Evolutionary conservation across 2,888 invertebrate species (phyloP).

Genomic region (Agrotis segetum): DNA sequence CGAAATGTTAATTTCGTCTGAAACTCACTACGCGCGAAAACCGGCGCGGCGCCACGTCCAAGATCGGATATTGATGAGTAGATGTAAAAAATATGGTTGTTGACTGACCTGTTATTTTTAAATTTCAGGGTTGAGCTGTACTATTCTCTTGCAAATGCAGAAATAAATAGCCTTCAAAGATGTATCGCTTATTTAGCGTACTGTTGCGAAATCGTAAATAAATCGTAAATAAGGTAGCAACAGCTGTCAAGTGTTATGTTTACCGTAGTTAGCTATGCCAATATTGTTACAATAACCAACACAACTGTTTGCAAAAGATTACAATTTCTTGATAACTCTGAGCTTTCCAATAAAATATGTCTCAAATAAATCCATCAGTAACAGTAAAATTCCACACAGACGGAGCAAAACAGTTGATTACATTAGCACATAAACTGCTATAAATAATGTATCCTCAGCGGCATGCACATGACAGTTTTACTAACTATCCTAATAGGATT

Average conservation of each 20-base stretch:
- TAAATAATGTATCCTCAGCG: slow-evolving; percentile 49
- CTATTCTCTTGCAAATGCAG: background rate
- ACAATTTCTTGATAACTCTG: slow-evolving; percentile 15
- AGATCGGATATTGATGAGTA: background rate
- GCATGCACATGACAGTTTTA: slow-evolving; percentile 45
- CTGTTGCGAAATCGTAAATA: slow-evolving; percentile 4
- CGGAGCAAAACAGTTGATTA: slow-evolving; percentile 30
- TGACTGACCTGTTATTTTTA: background rate
- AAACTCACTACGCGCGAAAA: background rate
- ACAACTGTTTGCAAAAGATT: slow-evolving; percentile 1
- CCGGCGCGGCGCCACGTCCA: background rate
- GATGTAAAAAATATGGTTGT: background rate
- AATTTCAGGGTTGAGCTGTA: background rate
- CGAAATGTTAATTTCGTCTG: background rate
- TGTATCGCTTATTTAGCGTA: background rate
- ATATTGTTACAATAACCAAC: background rate
- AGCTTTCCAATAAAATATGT: slow-evolving; percentile 28
- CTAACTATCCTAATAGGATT: slow-evolving; percentile 49
- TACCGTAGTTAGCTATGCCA: background rate
- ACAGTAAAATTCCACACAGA: slow-evolving; percentile 38
- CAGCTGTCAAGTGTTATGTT: background rate
- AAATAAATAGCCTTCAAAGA: background rate
- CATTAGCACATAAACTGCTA: slow-evolving; percentile 44
- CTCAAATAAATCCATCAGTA: slow-evolving; percentile 13
- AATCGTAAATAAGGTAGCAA: background rate